phyloP scores from a whole-genome alignment of 2,113 vertebrate genomes.

The Salvelinus alpinus region DNA sequence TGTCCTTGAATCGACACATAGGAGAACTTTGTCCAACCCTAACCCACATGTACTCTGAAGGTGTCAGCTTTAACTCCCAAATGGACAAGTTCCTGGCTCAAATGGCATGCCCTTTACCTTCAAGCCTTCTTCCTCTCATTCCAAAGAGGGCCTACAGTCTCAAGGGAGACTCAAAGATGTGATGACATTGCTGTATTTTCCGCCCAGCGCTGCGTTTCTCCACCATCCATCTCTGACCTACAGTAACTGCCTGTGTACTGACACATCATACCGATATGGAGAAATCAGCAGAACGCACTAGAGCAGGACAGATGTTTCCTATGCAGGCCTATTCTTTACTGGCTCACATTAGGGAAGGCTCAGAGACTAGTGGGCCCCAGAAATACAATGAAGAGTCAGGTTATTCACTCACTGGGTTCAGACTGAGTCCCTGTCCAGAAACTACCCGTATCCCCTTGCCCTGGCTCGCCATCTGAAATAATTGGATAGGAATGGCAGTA shows the following conservation, averaged over 20 bases:
- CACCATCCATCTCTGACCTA: not conserved
- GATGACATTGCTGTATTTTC: slow-evolving; percentile 14
- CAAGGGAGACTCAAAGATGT: not conserved
- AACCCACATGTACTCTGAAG: no score
- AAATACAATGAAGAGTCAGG: no score
- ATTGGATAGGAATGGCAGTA: no score
- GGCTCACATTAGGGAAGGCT: no score
- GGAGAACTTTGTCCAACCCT: no score
- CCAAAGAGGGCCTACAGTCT: not conserved
- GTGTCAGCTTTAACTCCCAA: not conserved
- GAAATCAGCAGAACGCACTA: not conserved
- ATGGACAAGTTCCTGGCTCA: no score
- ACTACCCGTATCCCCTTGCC: no score
- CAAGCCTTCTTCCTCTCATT: not conserved
- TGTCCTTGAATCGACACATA: no score
- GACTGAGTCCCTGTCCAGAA: no score
- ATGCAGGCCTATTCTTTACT: not conserved
- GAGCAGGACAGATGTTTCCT: not conserved
- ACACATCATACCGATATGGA: not conserved
- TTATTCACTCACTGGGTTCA: no score
- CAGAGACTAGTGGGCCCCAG: no score
- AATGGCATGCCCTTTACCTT: not conserved
- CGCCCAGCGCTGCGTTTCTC: not conserved
- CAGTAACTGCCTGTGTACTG: not conserved
- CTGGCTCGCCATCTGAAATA: no score